These are phyloP conservation scores for Plagiodera versicolora DNA, from an alignment of 2,888 invertebrate genomes.

Conservation along the genomic window DNA sequence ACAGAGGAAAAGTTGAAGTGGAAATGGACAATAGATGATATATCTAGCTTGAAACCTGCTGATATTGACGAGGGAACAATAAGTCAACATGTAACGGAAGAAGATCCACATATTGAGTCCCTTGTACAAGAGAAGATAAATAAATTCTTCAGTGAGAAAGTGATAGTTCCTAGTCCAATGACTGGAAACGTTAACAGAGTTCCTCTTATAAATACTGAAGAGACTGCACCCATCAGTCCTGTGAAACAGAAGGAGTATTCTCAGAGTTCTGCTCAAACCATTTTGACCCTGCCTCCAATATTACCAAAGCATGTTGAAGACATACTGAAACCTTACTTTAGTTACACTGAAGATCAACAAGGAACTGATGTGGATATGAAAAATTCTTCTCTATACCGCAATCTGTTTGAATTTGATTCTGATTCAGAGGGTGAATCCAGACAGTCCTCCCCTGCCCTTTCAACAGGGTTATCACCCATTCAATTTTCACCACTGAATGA, in stretches of 20 bases:
- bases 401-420: conserved; percentile 46
- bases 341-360: conserved; percentile 56
- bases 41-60: conserved; percentile 67
- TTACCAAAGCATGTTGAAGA: conserved; percentile 66
- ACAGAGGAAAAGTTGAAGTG: conserved; percentile 56
- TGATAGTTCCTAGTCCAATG: conserved; percentile 54
- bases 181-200: conserved; percentile 30
- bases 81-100: conserved; percentile 63
- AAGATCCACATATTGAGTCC: conserved; percentile 66
- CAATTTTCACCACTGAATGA: conserved; percentile 40
- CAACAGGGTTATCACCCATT: conserved; percentile 42
- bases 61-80: conserved; percentile 67
- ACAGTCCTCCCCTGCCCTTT: conserved; percentile 41
- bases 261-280: conserved; percentile 63
- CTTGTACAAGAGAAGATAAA: conserved; percentile 70
- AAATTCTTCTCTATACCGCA: conserved; percentile 44
- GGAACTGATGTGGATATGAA: conserved; percentile 26
- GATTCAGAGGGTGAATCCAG: conserved; percentile 8
- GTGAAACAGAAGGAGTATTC: conserved; percentile 19
- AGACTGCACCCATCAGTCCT: neutral
- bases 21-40: conserved; percentile 73
- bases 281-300: conserved; percentile 64
- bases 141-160: conserved; percentile 53
- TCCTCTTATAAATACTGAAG: conserved; percentile 29
- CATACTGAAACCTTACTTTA: conserved; percentile 64